Evolutionary conservation across 2,888 invertebrate species (phyloP).

Genomic region (Ophioninae sp.): DNA sequence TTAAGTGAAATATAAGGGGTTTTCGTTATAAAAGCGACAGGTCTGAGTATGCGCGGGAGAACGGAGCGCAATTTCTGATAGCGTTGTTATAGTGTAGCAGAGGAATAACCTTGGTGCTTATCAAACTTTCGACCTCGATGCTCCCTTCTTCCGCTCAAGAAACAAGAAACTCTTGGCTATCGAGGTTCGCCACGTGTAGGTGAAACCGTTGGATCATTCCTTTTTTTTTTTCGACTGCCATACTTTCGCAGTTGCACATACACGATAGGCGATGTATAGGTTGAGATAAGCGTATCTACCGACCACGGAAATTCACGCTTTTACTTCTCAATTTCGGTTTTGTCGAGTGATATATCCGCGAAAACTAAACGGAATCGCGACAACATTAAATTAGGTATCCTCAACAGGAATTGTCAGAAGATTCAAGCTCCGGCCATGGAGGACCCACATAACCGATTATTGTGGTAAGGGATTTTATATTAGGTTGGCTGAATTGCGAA

Average conservation of each 20-base stretch:
- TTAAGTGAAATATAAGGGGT: neutral
- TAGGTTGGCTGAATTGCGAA: too few species aligned
- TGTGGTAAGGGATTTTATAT: too few species aligned
- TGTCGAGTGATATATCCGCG: neutral
- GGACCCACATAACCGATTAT: too few species aligned
- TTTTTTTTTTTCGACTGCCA: neutral
- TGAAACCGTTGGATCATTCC: conserved; percentile 27
- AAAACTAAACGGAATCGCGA: neutral
- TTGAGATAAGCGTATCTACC: conserved; percentile 22
- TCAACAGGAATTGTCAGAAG: neutral
- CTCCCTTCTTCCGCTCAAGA: neutral
- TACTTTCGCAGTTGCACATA: conserved; percentile 26
- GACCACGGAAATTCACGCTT: conserved; percentile 12
- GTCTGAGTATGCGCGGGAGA: conserved; percentile 14
- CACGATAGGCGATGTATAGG: neutral
- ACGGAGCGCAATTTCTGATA: conserved; percentile 33
- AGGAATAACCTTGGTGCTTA: conserved; percentile 29
- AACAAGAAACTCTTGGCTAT: conserved; percentile 20
- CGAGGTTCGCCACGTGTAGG: conserved; percentile 53
- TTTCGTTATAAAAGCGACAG: neutral
- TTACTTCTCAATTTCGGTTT: neutral
- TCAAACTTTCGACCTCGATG: conserved; percentile 52
- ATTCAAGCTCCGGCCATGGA: too few species aligned
- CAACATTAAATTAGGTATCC: neutral
- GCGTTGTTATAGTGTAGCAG: conserved; percentile 22